Evolutionary conservation across 1,140 invertebrate species (phyloP).

Genomic region (Propsilocerus akamusi): DNA sequence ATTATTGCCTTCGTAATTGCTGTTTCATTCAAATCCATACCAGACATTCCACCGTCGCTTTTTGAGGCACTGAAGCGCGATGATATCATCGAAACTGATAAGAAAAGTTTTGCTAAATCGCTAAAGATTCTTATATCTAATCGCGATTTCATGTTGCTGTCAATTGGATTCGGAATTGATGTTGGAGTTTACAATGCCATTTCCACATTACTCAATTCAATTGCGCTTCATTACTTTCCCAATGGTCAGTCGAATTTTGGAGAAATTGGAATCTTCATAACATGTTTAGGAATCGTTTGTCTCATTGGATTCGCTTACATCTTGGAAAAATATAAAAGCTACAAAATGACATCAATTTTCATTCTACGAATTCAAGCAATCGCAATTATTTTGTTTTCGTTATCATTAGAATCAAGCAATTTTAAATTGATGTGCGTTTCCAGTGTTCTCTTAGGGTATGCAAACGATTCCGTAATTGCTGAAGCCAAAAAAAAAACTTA

Average conservation of each 20-base stretch:
- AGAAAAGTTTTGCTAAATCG: not conserved
- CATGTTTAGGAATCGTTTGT: not conserved
- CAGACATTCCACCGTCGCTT: not conserved
- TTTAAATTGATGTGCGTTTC: not conserved
- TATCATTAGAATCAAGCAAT: not conserved
- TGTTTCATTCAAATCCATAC: not conserved
- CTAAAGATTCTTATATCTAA: not conserved
- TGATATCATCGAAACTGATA: not conserved
- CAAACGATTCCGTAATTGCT: no score
- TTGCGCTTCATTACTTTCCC: not conserved
- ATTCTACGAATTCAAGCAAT: not conserved
- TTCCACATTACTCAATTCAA: not conserved
- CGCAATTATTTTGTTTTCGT: not conserved
- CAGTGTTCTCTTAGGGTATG: not conserved
- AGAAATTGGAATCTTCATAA: not conserved
- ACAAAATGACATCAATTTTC: not conserved
- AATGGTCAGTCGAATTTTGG: not conserved
- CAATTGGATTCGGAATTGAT: not conserved
- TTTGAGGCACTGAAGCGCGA: not conserved
- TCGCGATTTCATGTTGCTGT: not conserved
- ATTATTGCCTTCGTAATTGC: not conserved
- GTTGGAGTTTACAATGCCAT: not conserved
- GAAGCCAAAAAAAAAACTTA: not conserved
- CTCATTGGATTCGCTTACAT: not conserved
- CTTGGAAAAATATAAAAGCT: not conserved